Base-by-base conservation (phyloP, 1,140 invertebrate genomes). In the Drosophila nasuta region DNA sequence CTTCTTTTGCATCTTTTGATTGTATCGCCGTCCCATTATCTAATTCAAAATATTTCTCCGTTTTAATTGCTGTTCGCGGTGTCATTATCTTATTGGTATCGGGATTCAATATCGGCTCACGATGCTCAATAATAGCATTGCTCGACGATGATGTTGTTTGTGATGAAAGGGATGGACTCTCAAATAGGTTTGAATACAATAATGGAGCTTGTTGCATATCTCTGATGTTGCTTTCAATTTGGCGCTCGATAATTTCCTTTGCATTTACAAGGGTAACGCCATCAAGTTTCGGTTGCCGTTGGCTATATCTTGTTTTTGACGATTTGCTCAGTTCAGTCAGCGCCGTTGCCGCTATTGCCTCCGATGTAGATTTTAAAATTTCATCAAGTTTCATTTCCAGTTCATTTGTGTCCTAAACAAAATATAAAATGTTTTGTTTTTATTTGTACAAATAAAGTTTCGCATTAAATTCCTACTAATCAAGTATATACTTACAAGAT, bases 281-380 rank as follows among this genome's bases (percentile, higher is more conserved):
- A 68, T 77, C 80, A 35, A 67, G n/a, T 43, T 54, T 78, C 7
- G 67, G 49, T 63, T 81, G 56, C 28, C 66, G 72, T 57, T 75
- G 73, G 7, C 68, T 87, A 49, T 78, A 88, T 72, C 71, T 83
- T 51, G 66, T 66, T 68, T 92, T 91, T 64, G 91, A 85, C 45
- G 85, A 91, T 66, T 87, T 92, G 68, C 92, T 89, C 15, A 93
- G 63, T 78, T 92, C 92, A 48, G 92, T 93, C 52, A 93, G 72
- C 63, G 92, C 92, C 41, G 86, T 91, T 20, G 92, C 92, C 57
- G 92, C 92, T 65, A 92, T 92, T 65, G 77, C 77, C 79, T 93
- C 92, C 3, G 91, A 91, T 65, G 91, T 80, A 51, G 89, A 81
- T 28, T 91, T 89, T 46, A 89, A 75, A 75, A 89, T 85, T 74